Evolutionary conservation across 2,888 invertebrate species (phyloP).

Genomic region (Corbicula japonica): DNA sequence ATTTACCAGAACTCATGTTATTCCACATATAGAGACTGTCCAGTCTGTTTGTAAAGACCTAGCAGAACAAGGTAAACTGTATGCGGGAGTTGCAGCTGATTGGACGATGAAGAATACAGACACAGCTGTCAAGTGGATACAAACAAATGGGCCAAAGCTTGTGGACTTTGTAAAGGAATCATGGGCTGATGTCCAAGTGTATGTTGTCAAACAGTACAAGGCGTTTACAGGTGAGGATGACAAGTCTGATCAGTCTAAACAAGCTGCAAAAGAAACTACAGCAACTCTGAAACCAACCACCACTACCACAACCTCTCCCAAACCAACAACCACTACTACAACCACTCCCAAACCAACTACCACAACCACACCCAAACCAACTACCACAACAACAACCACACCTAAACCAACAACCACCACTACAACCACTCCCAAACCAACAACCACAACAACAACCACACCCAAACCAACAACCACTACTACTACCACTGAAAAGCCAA

Average conservation of each 20-base stretch:
- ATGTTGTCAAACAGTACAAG: slow-evolving; percentile 30
- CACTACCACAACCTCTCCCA: slow-evolving; percentile 41
- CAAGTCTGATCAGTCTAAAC: slow-evolving; percentile 4
- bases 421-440: slow-evolving; percentile 33
- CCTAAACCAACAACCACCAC: slow-evolving; percentile 46
- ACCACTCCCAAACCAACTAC: slow-evolving; percentile 53
- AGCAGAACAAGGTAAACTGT: no score
- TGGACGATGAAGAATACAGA: slow-evolving; percentile 25
- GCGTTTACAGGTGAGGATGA: slow-evolving; percentile 60
- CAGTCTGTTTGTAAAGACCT: no score
- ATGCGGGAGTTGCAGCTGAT: slow-evolving; percentile 17
- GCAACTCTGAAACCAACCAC: slow-evolving; percentile 32
- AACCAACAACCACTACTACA: slow-evolving; percentile 44
- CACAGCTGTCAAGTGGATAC: slow-evolving; percentile 40
- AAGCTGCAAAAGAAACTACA: slow-evolving; percentile 22
- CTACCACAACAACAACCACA: slow-evolving; percentile 46
- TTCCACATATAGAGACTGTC: slow-evolving; percentile 42
- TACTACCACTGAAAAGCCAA: slow-evolving; percentile 20
- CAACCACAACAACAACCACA: slow-evolving; percentile 34
- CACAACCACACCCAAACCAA: slow-evolving; percentile 45
- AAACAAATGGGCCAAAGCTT: slow-evolving; percentile 41
- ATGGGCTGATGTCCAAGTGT: slow-evolving; percentile 33
- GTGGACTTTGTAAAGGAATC: slow-evolving; percentile 35
- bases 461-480: slow-evolving; percentile 37
- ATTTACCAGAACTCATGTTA: slow-evolving; percentile 46